Percentiles rank a stretch among this genome's conserved stretches.
Conservation (phyloP, 2,888 invertebrate genomes). For the Anticlea derivata region DNA sequence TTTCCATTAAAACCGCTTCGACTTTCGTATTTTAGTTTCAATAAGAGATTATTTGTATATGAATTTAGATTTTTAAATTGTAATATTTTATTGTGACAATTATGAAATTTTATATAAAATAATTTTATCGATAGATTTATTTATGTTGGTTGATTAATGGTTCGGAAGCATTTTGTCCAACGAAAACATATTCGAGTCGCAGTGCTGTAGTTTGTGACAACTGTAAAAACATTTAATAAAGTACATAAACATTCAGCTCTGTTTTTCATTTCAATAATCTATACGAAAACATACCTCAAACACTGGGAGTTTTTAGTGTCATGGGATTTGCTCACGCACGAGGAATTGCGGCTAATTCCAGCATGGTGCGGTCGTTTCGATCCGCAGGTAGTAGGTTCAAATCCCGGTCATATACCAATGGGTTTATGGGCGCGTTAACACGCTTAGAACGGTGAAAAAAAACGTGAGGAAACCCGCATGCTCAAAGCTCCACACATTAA, state of each 20-base stretch:
- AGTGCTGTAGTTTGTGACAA: constrained; percentile 81
- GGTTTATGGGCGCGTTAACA: no score
- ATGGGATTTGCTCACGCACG: no score
- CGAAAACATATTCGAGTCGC: constrained; percentile 76
- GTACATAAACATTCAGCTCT: constrained; percentile 63
- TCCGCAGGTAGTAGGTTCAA: no score
- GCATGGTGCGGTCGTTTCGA: no score
- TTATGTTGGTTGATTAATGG: constrained; percentile 64
- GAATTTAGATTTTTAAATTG: constrained; percentile 73
- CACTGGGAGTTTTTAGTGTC: no score
- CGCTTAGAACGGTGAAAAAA: no score
- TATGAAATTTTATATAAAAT: constrained; percentile 64
- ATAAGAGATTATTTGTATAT: constrained; percentile 82
- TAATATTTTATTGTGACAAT: constrained; percentile 75
- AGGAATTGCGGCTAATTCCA: no score
- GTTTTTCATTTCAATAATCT: constrained; percentile 44
- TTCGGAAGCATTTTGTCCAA: constrained; percentile 79
- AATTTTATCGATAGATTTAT: constrained; percentile 72
- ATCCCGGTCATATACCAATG: no score
- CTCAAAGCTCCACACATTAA: no score
- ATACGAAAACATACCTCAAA: background rate
- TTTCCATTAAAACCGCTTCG: constrained; percentile 76
- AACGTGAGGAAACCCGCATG: no score
- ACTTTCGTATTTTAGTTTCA: constrained; percentile 72
- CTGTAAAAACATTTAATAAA: constrained; percentile 72